Percentiles rank a stretch among this genome's conserved stretches.
Evolutionary conservation across 2,113 vertebrate genomes (phyloP).

Genomic region (Glaucomys volans): DNA sequence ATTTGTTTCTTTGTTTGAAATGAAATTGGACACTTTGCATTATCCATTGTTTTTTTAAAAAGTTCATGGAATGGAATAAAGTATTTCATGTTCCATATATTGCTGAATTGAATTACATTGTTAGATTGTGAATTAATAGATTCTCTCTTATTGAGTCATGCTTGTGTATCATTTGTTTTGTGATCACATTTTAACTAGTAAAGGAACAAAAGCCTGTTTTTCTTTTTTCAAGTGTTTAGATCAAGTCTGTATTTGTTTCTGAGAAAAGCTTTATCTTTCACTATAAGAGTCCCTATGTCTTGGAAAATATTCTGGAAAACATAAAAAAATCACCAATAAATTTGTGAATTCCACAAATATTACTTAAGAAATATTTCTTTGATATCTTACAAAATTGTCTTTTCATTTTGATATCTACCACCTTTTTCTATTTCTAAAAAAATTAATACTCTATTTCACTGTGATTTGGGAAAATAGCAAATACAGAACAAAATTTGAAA

Average conservation of each 20-base stretch:
- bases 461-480: neutral
- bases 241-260: slow-evolving; percentile 9
- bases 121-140: neutral
- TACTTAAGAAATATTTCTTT: neutral
- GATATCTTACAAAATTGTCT: neutral
- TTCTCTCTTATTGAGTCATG: neutral
- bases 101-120: neutral
- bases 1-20: neutral
- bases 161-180: neutral
- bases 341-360: neutral
- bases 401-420: neutral
- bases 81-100: neutral
- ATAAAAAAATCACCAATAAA: neutral
- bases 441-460: neutral
- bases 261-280: neutral
- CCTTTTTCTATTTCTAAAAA: neutral
- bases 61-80: neutral
- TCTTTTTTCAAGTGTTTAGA: neutral
- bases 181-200: neutral
- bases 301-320: neutral
- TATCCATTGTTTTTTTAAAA: neutral
- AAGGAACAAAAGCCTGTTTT: neutral
- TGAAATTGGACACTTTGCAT: neutral
- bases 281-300: neutral
- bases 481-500: neutral